Percentiles rank a stretch among this genome's conserved stretches.
phyloP scores from a whole-genome alignment of 2,888 invertebrate species.

The Eustalomyia histrio region DNA sequence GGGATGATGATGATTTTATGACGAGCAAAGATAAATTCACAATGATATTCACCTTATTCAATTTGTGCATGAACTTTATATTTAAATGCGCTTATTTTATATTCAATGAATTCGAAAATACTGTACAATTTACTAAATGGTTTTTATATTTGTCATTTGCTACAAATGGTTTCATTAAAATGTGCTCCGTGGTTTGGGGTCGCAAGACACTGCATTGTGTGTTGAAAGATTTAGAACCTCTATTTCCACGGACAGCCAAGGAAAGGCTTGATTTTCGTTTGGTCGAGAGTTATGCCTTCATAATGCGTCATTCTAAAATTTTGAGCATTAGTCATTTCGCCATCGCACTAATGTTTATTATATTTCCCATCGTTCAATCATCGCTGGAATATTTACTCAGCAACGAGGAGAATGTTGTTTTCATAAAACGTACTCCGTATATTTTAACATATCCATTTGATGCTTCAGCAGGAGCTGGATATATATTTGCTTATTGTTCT shows the following conservation, averaged over 20 bases:
- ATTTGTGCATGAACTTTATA: neutral
- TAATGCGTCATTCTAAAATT: constrained; percentile 43
- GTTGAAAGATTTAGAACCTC: constrained; percentile 49
- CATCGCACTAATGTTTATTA: constrained; percentile 66
- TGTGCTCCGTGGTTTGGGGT: constrained; percentile 32
- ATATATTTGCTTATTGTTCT: constrained; percentile 42
- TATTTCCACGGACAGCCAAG: constrained; percentile 55
- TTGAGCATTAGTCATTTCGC: constrained; percentile 55
- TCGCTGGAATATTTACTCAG: constrained; percentile 53
- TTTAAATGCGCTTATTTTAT: neutral
- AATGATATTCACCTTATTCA: neutral
- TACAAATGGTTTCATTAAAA: constrained; percentile 34
- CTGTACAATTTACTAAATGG: constrained; percentile 33
- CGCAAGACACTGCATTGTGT: constrained; percentile 5
- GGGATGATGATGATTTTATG: constrained; percentile 36
- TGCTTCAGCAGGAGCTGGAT: neutral
- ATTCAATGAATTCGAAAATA: constrained; percentile 21
- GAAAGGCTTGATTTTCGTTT: constrained; percentile 50
- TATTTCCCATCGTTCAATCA: constrained; percentile 66
- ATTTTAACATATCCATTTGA: neutral
- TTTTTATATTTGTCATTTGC: constrained; percentile 35
- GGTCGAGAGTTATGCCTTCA: constrained; percentile 47
- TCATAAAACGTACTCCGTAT: neutral
- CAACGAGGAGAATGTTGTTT: neutral
- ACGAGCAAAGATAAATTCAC: constrained; percentile 17